Evolutionary conservation across 1,140 invertebrate genomes (phyloP).

Genomic region (Lepidotrigona ventralis): DNA sequence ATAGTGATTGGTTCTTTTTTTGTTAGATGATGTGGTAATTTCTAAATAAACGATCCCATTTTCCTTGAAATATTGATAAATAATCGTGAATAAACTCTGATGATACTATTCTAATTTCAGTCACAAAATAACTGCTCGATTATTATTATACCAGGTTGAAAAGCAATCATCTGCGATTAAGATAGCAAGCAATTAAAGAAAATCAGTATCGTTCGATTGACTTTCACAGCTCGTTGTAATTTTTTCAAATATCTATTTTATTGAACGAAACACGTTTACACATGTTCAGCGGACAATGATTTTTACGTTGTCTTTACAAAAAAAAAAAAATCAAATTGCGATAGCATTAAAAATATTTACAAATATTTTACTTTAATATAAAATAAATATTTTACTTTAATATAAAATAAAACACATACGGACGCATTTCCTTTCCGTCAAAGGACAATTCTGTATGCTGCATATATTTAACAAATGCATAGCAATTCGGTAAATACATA

Average conservation of each 20-base stretch:
- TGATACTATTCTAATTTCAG: too few species aligned
- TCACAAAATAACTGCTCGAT: too few species aligned
- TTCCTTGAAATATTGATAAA: too few species aligned
- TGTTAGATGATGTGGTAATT: too few species aligned
- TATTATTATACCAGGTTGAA: neutral
- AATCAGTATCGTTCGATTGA: neutral
- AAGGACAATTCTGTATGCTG: neutral
- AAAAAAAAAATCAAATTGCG: neutral
- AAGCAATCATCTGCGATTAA: neutral
- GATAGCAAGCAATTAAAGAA: neutral
- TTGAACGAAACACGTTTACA: neutral
- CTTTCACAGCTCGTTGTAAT: neutral
- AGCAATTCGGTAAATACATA: neutral
- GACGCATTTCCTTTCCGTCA: neutral
- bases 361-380: neutral
- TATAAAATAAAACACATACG: neutral
- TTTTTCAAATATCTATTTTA: neutral
- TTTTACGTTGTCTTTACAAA: neutral
- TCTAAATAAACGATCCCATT: too few species aligned
- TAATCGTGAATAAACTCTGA: too few species aligned
- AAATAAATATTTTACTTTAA: neutral
- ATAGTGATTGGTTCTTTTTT: too few species aligned
- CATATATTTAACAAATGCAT: conserved; percentile 13
- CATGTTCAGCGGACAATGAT: neutral
- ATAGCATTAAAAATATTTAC: conserved; percentile 7